A percentile compares a stretch with the other conserved stretches of the same genome.
Evolutionary conservation across 2,888 invertebrate species (phyloP).

Genomic region (Ichneumoninae sp.): DNA sequence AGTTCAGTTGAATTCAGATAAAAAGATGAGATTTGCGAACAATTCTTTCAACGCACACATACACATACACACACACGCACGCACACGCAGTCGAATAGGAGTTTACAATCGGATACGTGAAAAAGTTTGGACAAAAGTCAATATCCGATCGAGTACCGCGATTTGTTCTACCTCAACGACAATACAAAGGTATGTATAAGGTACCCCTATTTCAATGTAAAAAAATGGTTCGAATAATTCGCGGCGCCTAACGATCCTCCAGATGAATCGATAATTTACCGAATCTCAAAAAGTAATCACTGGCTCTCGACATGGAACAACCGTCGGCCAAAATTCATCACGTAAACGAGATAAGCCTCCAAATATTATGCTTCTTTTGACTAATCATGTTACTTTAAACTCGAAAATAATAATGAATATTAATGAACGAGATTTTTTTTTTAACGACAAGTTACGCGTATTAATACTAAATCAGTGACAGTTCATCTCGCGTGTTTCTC

Average conservation of each 20-base stretch:
- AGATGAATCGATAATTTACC: not conserved
- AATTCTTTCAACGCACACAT: not conserved
- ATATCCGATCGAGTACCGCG: constrained; percentile 26
- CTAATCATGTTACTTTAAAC: constrained; percentile 24
- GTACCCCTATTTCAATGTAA: constrained; percentile 60
- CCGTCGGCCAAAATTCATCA: not conserved
- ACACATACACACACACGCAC: not conserved
- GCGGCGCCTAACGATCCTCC: not conserved
- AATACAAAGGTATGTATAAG: constrained; percentile 70
- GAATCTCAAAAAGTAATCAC: constrained; percentile 2
- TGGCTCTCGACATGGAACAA: not conserved
- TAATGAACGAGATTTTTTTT: constrained; percentile 40
- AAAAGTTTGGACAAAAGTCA: not conserved
- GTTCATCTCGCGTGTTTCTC: constrained; percentile 45
- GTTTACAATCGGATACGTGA: constrained; percentile 21
- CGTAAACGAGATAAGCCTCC: constrained; percentile 19
- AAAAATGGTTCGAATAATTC: constrained; percentile 16
- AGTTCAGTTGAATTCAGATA: constrained; percentile 30
- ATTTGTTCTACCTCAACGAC: constrained; percentile 30
- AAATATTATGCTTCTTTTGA: constrained; percentile 59
- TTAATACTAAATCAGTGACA: constrained; percentile 47
- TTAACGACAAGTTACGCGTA: constrained; percentile 41
- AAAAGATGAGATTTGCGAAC: constrained; percentile 43
- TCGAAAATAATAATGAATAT: constrained; percentile 39
- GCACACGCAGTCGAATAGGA: constrained; percentile 21